phyloP scores from a whole-genome alignment of 2,113 vertebrate genomes.

The Pantherophis guttatus region DNA sequence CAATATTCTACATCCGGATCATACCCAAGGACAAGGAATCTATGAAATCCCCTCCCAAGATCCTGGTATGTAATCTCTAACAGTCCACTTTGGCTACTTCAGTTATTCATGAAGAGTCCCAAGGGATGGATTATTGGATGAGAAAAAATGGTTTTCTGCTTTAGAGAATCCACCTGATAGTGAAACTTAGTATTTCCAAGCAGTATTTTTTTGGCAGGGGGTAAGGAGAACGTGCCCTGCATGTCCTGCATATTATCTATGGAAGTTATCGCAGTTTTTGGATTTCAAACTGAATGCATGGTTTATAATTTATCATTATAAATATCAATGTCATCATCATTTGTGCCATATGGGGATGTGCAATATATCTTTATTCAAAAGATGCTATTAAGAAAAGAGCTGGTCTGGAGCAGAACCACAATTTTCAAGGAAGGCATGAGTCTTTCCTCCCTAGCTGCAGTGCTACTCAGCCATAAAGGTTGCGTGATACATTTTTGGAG shows the following conservation, averaged over 20 bases:
- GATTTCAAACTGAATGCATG: not conserved
- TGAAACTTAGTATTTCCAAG: not conserved
- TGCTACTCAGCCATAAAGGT: not conserved
- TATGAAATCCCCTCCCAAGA: conserved; percentile 82
- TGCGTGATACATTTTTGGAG: not conserved
- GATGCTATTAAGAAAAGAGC: not conserved
- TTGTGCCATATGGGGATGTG: not conserved
- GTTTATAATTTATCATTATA: not conserved
- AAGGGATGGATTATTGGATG: not conserved
- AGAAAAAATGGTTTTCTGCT: not conserved
- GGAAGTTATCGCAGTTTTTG: not conserved
- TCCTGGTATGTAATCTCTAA: conserved; percentile 76
- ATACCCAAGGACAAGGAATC: conserved; percentile 92
- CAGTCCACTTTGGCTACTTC: not conserved
- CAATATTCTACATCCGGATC: conserved; percentile 96
- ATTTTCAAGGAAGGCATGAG: not conserved
- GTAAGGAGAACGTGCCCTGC: not conserved
- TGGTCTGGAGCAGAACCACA: not conserved
- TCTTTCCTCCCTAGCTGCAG: not conserved
- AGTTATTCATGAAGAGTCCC: not conserved
- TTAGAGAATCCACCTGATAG: not conserved
- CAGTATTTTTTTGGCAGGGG: not conserved
- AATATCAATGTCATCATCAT: not conserved
- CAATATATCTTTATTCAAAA: not conserved
- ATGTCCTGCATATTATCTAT: not conserved